phyloP scores from a whole-genome alignment of 2,113 vertebrate species.

The Boulengeromyrus knoepffleri region DNA sequence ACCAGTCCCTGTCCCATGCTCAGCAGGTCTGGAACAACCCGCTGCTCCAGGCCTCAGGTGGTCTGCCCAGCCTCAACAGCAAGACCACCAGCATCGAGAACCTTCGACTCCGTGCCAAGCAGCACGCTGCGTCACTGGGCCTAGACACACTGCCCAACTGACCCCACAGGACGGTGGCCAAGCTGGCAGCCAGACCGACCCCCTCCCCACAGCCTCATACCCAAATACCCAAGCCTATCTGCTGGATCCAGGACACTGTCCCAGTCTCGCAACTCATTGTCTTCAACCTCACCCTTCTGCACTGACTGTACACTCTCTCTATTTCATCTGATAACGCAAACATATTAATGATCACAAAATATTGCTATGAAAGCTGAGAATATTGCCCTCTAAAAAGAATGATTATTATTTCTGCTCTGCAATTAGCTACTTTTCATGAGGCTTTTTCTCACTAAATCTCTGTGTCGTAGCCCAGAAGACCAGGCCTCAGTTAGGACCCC shows the following conservation, averaged over 20 bases:
- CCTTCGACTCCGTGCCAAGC: constrained; percentile 90
- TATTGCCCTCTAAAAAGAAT: not conserved
- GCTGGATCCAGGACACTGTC: not conserved
- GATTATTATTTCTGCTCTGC: not conserved
- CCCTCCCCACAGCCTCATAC: not conserved
- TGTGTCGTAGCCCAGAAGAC: not conserved
- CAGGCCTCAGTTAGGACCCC: constrained; percentile 27
- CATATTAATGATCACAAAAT: not conserved
- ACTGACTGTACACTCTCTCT: not conserved
- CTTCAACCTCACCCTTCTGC: not conserved
- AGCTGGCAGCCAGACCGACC: not conserved
- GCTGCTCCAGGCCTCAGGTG: constrained; percentile 73
- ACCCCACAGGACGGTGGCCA: constrained; percentile 32
- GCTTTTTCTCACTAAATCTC: constrained; percentile 1
- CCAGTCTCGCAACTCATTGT: not conserved
- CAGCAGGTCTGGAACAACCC: constrained; percentile 94
- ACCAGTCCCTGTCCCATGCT: constrained; percentile 89
- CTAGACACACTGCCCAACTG: constrained; percentile 91
- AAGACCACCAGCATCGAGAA: constrained; percentile 99
- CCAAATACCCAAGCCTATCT: not conserved
- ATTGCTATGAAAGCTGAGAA: not conserved
- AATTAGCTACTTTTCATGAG: not conserved
- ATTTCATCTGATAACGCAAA: not conserved
- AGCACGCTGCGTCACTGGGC: constrained; percentile 89
- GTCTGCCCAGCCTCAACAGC: constrained; percentile 84